phyloP scores from a whole-genome alignment of 2,888 invertebrate genomes.

The Anthophora plumipes region DNA sequence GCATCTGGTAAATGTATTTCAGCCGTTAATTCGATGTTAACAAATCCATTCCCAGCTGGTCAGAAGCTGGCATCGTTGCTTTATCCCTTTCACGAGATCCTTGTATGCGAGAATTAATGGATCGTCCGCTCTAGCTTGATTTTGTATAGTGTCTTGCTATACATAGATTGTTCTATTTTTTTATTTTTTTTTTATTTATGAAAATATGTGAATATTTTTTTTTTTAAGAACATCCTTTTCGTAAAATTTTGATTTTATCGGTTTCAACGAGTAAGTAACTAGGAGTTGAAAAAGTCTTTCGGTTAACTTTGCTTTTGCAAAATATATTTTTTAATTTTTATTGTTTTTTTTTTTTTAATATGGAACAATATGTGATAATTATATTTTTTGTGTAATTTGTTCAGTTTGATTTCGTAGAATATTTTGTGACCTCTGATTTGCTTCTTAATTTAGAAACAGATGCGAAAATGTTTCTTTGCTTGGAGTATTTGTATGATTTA shows the following conservation, averaged over 20 bases:
- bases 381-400: neutral
- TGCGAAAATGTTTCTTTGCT: too few species aligned
- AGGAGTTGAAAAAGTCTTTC: too few species aligned
- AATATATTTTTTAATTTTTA: neutral
- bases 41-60: conserved; percentile 36
- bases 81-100: conserved; percentile 40
- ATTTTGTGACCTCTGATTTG: too few species aligned
- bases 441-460: too few species aligned
- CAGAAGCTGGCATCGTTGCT: neutral
- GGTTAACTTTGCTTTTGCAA: too few species aligned
- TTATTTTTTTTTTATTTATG: too few species aligned
- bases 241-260: too few species aligned
- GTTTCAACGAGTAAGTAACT: too few species aligned
- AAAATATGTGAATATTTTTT: too few species aligned
- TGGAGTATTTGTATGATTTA: too few species aligned
- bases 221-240: too few species aligned
- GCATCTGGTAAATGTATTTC: conserved; percentile 45
- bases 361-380: too few species aligned
- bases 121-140: neutral
- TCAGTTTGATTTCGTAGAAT: neutral
- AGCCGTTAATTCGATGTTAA: conserved; percentile 47
- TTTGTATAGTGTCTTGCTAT: neutral
- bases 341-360: neutral
- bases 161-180: neutral
- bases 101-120: neutral